Conservation (phyloP, 64 coral and sea anemone genomes). For the Dendronephthya gigantea region DNA sequence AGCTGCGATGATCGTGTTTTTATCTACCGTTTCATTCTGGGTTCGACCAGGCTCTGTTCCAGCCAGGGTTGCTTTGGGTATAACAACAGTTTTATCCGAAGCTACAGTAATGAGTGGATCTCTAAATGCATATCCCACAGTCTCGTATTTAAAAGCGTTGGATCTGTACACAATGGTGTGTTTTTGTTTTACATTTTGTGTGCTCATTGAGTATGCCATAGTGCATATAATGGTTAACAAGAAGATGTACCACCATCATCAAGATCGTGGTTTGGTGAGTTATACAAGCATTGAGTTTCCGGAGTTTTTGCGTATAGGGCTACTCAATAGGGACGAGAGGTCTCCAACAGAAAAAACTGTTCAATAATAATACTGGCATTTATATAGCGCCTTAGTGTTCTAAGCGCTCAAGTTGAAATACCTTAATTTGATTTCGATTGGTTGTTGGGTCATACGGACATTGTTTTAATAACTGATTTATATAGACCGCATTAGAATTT, state of each 20-base stretch:
- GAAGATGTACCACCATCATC: not conserved
- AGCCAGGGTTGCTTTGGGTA: not conserved
- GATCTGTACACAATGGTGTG: not conserved
- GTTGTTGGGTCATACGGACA: no score
- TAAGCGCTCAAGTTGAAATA: no score
- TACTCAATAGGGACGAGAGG: no score
- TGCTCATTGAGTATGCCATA: not conserved
- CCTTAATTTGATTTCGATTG: no score
- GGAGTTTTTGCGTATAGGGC: no score
- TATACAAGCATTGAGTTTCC: no score
- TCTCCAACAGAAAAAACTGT: no score
- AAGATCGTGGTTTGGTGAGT: no score
- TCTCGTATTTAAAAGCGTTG: not conserved
- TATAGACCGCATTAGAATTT: no score
- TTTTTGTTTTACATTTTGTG: not conserved
- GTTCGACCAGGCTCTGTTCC: not conserved
- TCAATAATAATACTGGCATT: no score
- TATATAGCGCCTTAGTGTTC: no score
- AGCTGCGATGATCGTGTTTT: not conserved
- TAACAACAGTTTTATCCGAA: not conserved
- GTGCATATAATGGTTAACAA: not conserved
- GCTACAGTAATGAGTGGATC: not conserved
- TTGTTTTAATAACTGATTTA: no score
- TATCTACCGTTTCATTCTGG: not conserved
- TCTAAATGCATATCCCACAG: not conserved